phyloP scores from a whole-genome alignment of 1,140 invertebrate genomes.

The Papilio polytes region DNA sequence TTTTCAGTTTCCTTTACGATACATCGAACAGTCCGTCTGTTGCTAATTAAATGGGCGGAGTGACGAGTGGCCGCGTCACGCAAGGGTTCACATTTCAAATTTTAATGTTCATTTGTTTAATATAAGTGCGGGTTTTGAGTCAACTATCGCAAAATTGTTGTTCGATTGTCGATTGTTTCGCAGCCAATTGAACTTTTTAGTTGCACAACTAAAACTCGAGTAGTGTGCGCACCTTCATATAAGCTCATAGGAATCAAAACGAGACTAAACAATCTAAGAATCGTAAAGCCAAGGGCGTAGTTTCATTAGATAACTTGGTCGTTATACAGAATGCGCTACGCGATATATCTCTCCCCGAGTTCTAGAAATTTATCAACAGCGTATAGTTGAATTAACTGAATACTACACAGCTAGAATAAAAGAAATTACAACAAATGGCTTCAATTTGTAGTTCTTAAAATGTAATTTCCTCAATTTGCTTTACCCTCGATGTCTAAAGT shows the following conservation, averaged over 20 bases:
- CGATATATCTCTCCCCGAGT: no score
- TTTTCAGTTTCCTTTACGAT: conserved; percentile 49
- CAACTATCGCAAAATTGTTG: background rate
- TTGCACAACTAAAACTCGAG: no score
- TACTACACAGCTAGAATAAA: background rate
- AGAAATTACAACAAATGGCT: background rate
- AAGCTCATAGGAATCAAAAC: no score
- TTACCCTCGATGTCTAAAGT: background rate
- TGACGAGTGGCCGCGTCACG: conserved; percentile 48
- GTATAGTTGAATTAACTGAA: no score
- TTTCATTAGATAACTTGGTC: no score
- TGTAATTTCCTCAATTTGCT: background rate
- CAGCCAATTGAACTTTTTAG: no score
- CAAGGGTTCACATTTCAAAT: background rate
- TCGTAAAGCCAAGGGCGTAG: no score
- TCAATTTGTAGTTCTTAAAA: background rate
- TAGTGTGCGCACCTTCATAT: no score
- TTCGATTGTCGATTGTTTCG: no score
- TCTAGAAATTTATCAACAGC: no score
- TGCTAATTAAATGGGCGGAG: conserved; percentile 53
- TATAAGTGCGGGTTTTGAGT: background rate
- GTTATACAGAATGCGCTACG: no score
- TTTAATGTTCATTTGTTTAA: background rate
- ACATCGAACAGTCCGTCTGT: conserved; percentile 43
- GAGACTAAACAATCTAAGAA: no score